These are phyloP conservation scores for Leiothrix lutea DNA, from an alignment of 2,113 vertebrate genomes.

Conservation along the genomic window DNA sequence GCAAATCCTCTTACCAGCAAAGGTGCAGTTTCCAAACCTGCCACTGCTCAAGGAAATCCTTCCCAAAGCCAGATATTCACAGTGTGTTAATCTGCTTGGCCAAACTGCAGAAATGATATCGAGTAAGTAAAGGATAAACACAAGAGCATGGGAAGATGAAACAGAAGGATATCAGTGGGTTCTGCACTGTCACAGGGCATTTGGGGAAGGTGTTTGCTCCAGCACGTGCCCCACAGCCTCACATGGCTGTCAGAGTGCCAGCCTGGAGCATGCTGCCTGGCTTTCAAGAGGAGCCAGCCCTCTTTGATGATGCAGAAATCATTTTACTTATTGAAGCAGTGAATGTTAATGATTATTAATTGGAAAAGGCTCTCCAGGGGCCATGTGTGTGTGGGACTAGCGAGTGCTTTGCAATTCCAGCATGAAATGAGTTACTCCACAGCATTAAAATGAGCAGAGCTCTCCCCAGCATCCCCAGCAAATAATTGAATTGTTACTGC, in stretches of 20 bases:
- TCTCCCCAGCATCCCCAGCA: slow-evolving; percentile 25
- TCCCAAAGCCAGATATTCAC: neutral
- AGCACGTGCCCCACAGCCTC: neutral
- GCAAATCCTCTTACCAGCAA: slow-evolving; percentile 8
- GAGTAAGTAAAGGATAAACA: neutral
- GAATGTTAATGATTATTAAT: slow-evolving; percentile 67
- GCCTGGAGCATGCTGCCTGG: neutral
- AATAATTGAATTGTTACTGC: slow-evolving; percentile 10
- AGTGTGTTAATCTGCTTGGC: neutral
- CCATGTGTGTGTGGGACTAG: neutral
- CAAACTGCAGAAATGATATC: neutral
- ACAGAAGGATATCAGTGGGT: neutral
- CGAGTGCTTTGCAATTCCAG: slow-evolving; percentile 45
- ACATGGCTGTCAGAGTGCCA: neutral
- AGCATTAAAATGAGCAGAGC: slow-evolving; percentile 33
- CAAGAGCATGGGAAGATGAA: neutral
- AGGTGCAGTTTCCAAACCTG: neutral
- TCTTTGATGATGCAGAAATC: slow-evolving; percentile 37
- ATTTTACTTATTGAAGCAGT: slow-evolving; percentile 55
- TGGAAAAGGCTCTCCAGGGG: slow-evolving; percentile 56
- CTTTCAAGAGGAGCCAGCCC: neutral
- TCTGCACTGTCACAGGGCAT: neutral
- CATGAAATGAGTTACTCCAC: slow-evolving; percentile 40
- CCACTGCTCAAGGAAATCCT: neutral
- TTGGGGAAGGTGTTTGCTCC: neutral